A percentile compares a stretch with the other conserved stretches of the same genome.
These are phyloP conservation scores for Phymanthus crucifer DNA, from an alignment of 92 coral and sea anemone genomes.

Conservation along the genomic window DNA sequence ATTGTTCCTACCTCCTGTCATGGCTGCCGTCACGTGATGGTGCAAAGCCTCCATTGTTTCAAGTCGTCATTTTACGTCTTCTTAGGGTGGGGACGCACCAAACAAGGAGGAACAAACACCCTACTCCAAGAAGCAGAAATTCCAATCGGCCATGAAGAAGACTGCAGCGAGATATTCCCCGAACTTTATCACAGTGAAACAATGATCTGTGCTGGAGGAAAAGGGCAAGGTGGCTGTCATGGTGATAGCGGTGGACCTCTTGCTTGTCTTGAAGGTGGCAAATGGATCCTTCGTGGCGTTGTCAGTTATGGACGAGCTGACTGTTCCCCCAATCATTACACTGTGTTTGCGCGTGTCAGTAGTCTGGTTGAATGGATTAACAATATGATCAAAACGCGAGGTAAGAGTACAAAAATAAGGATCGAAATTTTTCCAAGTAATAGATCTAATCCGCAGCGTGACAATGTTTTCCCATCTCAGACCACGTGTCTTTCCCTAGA, in stretches of 20 bases:
- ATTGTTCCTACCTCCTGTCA: too few relatives aligned
- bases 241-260: slow-evolving; percentile 78
- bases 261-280: slow-evolving; percentile 59
- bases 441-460: too few relatives aligned
- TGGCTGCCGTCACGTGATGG: too few relatives aligned
- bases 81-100: not conserved
- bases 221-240: slow-evolving; percentile 47
- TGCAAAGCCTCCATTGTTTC: not conserved
- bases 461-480: too few relatives aligned
- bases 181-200: not conserved
- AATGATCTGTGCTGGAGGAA: slow-evolving; percentile 61
- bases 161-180: not conserved
- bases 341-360: not conserved
- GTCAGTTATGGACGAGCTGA: slow-evolving; percentile 39
- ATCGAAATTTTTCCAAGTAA: too few relatives aligned
- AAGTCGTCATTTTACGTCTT: not conserved
- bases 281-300: slow-evolving; percentile 41
- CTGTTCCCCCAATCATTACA: slow-evolving; percentile 10
- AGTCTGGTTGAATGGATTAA: too few relatives aligned
- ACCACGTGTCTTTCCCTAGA: too few relatives aligned
- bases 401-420: not conserved
- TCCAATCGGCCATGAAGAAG: not conserved
- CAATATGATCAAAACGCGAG: not conserved
- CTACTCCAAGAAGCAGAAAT: slow-evolving; percentile 1
- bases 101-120: not conserved